Percentiles rank a stretch among this genome's conserved stretches.
These are phyloP conservation scores for Napeogenes inachia DNA, from an alignment of 2,888 invertebrate species.

Conservation along the genomic window DNA sequence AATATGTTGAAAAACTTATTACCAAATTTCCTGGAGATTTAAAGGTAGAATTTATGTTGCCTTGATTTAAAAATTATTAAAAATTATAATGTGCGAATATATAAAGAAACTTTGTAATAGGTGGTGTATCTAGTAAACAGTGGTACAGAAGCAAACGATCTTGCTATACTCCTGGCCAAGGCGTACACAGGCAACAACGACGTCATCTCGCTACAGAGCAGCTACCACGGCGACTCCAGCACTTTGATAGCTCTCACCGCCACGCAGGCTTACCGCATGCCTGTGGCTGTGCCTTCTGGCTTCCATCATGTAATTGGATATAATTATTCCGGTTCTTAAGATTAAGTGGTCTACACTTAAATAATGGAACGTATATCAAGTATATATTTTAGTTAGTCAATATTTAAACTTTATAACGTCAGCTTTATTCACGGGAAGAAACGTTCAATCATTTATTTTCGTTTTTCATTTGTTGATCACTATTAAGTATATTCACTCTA, in stretches of 20 bases:
- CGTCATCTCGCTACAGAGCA: constrained; percentile 90
- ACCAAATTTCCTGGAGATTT: constrained; percentile 90
- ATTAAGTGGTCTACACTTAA: too few relatives aligned
- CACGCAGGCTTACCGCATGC: constrained; percentile 86
- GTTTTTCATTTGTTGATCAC: too few relatives aligned
- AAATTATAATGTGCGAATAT: neutral
- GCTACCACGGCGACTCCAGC: constrained; percentile 95
- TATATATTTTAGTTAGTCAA: too few relatives aligned
- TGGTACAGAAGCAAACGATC: constrained; percentile 97
- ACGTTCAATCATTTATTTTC: too few relatives aligned
- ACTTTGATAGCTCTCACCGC: constrained; percentile 90
- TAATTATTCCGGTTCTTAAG: too few relatives aligned
- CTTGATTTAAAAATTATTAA: too few relatives aligned
- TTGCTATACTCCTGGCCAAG: constrained; percentile 92
- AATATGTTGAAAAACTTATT: constrained; percentile 90
- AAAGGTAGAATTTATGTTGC: constrained; percentile 74
- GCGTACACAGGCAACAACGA: constrained; percentile 91
- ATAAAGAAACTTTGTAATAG: constrained; percentile 55
- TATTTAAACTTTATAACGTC: too few relatives aligned
- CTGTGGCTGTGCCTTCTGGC: constrained; percentile 83
- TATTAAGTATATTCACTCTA: too few relatives aligned
- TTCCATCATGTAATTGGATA: constrained; percentile 83
- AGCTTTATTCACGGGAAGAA: too few relatives aligned
- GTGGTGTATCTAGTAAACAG: constrained; percentile 96
- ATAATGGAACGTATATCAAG: too few relatives aligned